Evolutionary conservation across 1,140 invertebrate genomes (phyloP), one percentile per base, ranked within the genome.

Genomic region (Atta colombica): DNA sequence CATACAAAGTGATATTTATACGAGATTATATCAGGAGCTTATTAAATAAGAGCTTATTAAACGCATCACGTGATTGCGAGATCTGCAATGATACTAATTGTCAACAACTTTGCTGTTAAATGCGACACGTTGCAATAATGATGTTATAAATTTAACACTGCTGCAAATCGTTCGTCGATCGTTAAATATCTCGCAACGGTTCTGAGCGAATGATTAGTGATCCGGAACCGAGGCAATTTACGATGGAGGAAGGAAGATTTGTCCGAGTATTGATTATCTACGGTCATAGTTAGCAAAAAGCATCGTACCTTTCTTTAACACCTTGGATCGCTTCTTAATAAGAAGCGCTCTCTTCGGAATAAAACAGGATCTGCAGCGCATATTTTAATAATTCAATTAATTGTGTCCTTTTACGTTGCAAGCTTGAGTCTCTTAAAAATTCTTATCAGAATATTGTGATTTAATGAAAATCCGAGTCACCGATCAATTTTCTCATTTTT

Each of bases 141-240:
- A 21, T 16, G 12, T 71, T 60, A 74, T 49, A 65, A 82, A 51
- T 75, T 35, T 61, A 63, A 10, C n/a, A 31, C 4, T 14, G 18
- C 39, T 12, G 39, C 25, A 14, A 51, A 84, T 10, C 35, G 25
- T 66, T 5, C n/a, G 12, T 74, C 49, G n/a, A 63, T 45, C 31
- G 61, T 87, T 4, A 74, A 84, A 84, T 84, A 75, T 35, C n/a
- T 84, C 69, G 69, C 80, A 51, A 75, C 69, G 69, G 80, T 75
- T 84, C 69, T 75, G 69, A 69, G 80, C 80, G 25, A 84, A 84
- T 84, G 28, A 12, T 74, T 39, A 75, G 55, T 84, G 80, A 84
- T 84, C 80, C 80, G 14, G 39, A 84, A 84, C 69, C 69, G 45
- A 84, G 2, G 55, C 78, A 66, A 84, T 74, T 63, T 53, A 63